phyloP scores from a whole-genome alignment of 2,113 vertebrate genomes.

The Glareola pratincola region DNA sequence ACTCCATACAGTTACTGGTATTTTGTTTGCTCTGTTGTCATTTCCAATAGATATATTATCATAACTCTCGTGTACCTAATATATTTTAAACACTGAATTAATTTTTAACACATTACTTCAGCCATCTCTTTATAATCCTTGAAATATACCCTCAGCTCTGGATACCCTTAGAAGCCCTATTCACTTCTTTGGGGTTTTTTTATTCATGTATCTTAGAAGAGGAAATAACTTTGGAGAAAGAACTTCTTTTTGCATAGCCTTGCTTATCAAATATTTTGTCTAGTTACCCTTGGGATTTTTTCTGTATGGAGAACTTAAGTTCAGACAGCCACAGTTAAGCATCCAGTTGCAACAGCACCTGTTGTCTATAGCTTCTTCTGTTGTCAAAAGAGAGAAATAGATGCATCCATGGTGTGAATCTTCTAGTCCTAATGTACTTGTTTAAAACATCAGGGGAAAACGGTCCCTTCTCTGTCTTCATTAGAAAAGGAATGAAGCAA shows the following conservation, averaged over 20 bases:
- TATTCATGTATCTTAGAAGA: not conserved
- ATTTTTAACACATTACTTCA: not conserved
- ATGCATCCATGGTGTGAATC: not conserved
- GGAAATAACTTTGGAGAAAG: not conserved
- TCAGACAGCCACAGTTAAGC: not conserved
- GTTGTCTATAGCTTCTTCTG: not conserved
- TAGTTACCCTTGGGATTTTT: not conserved
- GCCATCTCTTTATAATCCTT: not conserved
- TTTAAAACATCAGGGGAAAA: not conserved
- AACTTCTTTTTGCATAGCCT: not conserved
- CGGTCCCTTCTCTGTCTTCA: not conserved
- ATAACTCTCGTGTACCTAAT: not conserved
- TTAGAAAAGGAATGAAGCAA: not conserved
- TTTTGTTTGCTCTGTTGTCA: not conserved
- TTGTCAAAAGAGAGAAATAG: not conserved
- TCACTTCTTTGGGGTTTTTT: not conserved
- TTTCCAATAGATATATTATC: not conserved
- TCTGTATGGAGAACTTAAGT: not conserved
- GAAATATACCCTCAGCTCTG: not conserved
- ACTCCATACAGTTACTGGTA: not conserved
- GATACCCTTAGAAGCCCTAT: not conserved
- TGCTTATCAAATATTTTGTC: not conserved
- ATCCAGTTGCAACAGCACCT: not conserved
- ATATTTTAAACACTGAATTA: not conserved
- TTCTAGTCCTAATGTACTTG: not conserved